These are phyloP conservation scores for Megaceryle maxima DNA, from an alignment of 2,113 vertebrate genomes.

Conservation along the genomic window DNA sequence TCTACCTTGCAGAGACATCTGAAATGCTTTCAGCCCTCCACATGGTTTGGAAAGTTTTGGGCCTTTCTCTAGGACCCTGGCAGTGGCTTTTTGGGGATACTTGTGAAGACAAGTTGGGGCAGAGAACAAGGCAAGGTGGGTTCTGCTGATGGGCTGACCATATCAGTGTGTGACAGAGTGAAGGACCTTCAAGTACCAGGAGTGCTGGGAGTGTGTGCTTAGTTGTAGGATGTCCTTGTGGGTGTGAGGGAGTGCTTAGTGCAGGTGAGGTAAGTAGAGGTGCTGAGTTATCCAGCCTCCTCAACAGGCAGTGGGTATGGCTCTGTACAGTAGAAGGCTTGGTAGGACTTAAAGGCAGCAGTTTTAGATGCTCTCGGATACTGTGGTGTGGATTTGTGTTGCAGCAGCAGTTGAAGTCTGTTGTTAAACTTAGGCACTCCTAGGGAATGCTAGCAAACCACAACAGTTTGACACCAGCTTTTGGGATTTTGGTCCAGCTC, in stretches of 20 bases:
- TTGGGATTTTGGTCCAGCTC: neutral
- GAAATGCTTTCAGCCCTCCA: neutral
- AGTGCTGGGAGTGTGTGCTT: accelerated
- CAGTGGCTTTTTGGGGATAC: neutral
- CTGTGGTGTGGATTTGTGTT: neutral
- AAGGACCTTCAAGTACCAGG: neutral
- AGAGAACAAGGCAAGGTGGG: neutral
- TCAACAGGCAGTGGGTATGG: neutral
- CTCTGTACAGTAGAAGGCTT: neutral
- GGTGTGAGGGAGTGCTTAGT: neutral
- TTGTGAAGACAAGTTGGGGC: neutral
- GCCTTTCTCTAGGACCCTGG: neutral
- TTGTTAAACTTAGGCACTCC: neutral
- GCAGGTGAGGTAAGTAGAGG: neutral
- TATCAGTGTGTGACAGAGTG: neutral
- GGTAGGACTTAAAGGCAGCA: neutral
- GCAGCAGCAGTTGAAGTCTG: neutral
- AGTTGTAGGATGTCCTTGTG: accelerated
- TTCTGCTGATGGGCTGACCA: neutral
- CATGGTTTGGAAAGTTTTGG: neutral
- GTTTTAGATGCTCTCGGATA: neutral
- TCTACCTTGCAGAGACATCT: neutral
- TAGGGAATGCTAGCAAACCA: neutral
- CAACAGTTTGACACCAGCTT: neutral
- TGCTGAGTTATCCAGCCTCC: neutral